Evolutionary conservation across 2,888 invertebrate species (phyloP), one percentile per base, ranked within the genome.

Genomic region (Watsonalla binaria): DNA sequence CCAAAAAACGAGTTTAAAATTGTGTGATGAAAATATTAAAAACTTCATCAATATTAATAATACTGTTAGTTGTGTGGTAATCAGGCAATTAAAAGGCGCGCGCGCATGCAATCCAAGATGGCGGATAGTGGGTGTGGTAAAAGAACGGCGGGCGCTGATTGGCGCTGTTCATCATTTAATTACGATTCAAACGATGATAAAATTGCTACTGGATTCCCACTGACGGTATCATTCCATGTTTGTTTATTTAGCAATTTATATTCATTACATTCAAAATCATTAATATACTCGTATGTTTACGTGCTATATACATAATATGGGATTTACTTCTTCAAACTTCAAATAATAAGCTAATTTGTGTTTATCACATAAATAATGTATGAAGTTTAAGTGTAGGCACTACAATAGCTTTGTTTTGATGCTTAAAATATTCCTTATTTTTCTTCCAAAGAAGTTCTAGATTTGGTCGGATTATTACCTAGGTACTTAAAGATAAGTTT

Each of bases 91-190:
- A 78, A 72, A 74, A 74, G 78, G 83, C 82, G 73, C 77, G 57
- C 62, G 76, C 84, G 86, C 86, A 82, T 71, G 52, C 54, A 50
- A 56, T 61, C 59, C 78, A 86, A 86, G 72, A 90, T 89, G 90
- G 89, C 89, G 80, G 56, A 53, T 76, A 60, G 82, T 85, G 89
- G 90, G 90, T 70, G 90, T 84, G 86, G 82, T 79, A 68, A 70
- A 63, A 57, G 66, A 65, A 66, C 60, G 73, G 66, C 63, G 75
- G 56, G 61, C 68, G 74, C 76, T 77, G 81, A 90, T 90, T 89
- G 90, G 90, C 68, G 69, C 63, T 67, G 65, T 58, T 70, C 76
- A 72, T 70, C 68, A 74, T 75, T 81, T 79, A 80, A 80, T 82
- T 79, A 74, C 76, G 67, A 74, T 67, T 67, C 64, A 63, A 74